These are phyloP conservation scores for Indri indri DNA, from an alignment of 2,113 vertebrate genomes.

Conservation along the genomic window DNA sequence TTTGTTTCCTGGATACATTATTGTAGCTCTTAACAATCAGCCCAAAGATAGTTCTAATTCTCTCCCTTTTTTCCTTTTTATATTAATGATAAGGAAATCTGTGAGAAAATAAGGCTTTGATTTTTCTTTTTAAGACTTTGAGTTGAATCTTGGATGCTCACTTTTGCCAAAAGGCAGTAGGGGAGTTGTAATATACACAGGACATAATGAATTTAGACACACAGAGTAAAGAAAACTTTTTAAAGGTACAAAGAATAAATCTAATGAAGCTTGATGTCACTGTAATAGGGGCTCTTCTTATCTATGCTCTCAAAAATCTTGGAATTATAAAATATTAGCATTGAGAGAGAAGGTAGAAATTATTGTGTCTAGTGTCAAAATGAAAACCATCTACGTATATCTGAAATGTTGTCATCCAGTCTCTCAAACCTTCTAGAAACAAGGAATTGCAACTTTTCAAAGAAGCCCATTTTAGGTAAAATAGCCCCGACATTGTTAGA, in stretches of 20 bases:
- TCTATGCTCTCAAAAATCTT: neutral
- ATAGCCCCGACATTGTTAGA: neutral
- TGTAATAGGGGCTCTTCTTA: neutral
- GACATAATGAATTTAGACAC: neutral
- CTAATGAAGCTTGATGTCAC: neutral
- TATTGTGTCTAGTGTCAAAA: neutral
- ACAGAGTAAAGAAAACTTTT: neutral
- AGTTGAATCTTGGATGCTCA: neutral
- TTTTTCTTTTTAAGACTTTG: neutral
- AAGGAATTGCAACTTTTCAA: neutral
- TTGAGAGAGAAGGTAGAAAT: neutral
- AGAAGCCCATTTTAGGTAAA: neutral
- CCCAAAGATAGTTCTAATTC: neutral
- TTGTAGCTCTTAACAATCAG: neutral
- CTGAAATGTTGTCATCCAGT: neutral
- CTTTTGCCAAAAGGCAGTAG: neutral
- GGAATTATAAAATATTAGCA: neutral
- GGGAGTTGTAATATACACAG: neutral
- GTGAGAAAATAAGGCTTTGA: conserved; percentile 34
- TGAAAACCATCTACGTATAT: neutral
- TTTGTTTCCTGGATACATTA: neutral
- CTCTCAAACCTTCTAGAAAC: neutral
- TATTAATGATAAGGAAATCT: neutral
- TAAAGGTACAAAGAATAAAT: neutral
- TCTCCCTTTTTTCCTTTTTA: neutral